phyloP scores from a whole-genome alignment of 2,797 vertebrate genomes.

The Austrolebias charrua region DNA sequence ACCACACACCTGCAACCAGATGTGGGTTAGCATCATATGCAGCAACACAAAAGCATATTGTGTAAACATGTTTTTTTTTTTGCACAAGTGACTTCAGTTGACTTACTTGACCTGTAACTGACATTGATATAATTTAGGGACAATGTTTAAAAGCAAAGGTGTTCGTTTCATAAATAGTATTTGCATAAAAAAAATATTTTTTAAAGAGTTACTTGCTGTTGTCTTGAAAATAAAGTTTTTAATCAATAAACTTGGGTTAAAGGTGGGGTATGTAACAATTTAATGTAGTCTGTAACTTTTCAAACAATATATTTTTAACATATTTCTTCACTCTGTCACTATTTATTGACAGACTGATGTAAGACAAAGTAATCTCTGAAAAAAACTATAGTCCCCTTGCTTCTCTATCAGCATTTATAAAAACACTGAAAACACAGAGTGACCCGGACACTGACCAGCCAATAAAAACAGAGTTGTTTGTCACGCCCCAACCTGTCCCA shows the following conservation, averaged over 20 bases:
- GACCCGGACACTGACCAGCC: no score
- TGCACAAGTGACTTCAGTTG: background rate
- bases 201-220: background rate
- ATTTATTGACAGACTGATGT: no score
- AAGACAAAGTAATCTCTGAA: no score
- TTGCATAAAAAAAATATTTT: background rate
- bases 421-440: no score
- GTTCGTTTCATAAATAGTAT: background rate
- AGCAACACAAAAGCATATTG: background rate
- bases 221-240: background rate
- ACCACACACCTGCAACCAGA: conserved; percentile 86
- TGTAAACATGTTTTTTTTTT: conserved; percentile 1
- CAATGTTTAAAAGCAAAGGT: background rate
- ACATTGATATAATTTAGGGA: background rate
- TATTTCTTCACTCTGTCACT: no score
- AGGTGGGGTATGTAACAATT: no score
- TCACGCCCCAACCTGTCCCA: no score
- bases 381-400: no score
- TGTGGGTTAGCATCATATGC: background rate
- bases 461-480: no score
- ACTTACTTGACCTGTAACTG: background rate
- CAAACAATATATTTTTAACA: no score
- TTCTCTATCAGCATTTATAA: no score
- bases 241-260: background rate
- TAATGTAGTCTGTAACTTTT: no score